phyloP scores from a whole-genome alignment of 2,888 invertebrate species.

The Orthosia gothica region DNA sequence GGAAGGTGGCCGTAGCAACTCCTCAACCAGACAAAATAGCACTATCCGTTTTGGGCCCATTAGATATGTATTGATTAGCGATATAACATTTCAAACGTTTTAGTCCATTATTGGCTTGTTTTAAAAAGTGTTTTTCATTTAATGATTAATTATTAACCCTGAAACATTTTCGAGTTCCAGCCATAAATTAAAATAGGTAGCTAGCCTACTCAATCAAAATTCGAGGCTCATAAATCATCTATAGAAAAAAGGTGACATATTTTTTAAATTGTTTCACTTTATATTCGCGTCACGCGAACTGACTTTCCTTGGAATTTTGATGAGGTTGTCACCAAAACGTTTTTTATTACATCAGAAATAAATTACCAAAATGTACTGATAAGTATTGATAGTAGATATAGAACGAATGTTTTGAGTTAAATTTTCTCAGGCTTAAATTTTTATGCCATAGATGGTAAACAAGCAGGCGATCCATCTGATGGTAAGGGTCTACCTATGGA shows the following conservation, averaged over 20 bases:
- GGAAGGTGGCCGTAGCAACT: too few relatives aligned
- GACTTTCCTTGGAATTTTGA: constrained; percentile 51
- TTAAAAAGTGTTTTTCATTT: too few relatives aligned
- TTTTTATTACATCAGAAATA: constrained; percentile 38
- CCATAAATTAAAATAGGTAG: constrained; percentile 8
- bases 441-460: not conserved
- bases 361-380: constrained; percentile 47
- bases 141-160: not conserved
- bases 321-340: constrained; percentile 51
- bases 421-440: not conserved
- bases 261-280: constrained; percentile 53
- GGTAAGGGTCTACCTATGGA: not conserved
- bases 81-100: too few relatives aligned
- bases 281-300: constrained; percentile 44
- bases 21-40: too few relatives aligned
- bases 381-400: not conserved
- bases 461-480: not conserved
- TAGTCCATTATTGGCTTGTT: too few relatives aligned
- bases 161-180: not conserved
- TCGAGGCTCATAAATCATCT: constrained; percentile 49
- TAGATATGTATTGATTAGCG: too few relatives aligned
- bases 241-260: constrained; percentile 46
- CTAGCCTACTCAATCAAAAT: constrained; percentile 34
- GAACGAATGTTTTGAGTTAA: not conserved
- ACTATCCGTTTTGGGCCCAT: too few relatives aligned